Base-by-base conservation (phyloP, 2,113 vertebrate species). In the Ranitomeya imitator region DNA sequence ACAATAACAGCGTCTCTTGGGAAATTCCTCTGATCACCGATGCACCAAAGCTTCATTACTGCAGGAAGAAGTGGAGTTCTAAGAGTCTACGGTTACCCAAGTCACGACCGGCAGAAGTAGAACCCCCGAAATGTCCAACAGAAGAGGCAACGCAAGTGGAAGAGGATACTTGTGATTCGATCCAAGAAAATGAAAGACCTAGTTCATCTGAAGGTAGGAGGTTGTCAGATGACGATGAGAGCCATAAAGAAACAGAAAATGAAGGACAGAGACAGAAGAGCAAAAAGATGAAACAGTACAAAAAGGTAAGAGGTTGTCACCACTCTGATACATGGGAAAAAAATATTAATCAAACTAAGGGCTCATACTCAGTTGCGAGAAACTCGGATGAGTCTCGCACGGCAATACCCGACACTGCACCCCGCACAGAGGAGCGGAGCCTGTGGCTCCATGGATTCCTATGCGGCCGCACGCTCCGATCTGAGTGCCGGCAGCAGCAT, bases 201-300 rank as follows among this genome's bases (percentile, higher is more conserved):
- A 78, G 14, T 15, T 73, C 67, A 2, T 2, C 13, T 57, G 81
- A 83, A 2, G 80, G 14, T 6, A 21, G 16, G 23, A 77, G 31
- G 45, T 21, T 65, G 45, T 83, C 80, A 76, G 12, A 37, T 65
- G 80, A 77, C 37, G 83, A 45, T 37, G 54, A 78, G 60, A 37
- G 21, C 3, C n/a, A 37, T 2, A 54, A 54, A 7, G 81, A 88
- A 19, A 23, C 3, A 23, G 81, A 88, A 69, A 78, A 78, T 77
- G 87, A 84, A 15, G 81, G 57, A 78, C 71, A 88, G 1, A 88
- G 67, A 63, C 87, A 77, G 60, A 88, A 69, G 60, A 31, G 71
- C 51, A 88, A 84, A 51, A 88, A 88, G 81, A 88, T 88, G 45
- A 88, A 88, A 57, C 69, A 78, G 6, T 88, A 88, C 51, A 88